Evolutionary conservation across 2,888 invertebrate genomes (phyloP).

Genomic region (Microctonus hyperodae): DNA sequence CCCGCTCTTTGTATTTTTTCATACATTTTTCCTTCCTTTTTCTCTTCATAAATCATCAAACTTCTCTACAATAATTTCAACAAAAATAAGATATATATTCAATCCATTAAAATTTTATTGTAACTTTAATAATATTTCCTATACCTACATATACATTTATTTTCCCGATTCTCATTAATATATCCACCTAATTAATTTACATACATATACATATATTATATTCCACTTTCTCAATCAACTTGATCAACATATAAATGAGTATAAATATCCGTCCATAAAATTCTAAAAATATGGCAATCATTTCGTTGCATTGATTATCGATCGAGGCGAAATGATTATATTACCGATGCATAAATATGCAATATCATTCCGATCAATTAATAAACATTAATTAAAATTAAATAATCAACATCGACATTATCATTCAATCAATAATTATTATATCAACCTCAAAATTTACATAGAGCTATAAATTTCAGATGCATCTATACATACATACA

Average conservation of each 20-base stretch:
- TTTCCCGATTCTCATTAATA: neutral
- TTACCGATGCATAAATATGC: neutral
- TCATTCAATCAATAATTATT: constrained; percentile 17
- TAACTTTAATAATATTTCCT: too few species aligned
- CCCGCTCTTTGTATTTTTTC: constrained; percentile 1
- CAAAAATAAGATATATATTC: too few species aligned
- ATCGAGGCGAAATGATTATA: neutral
- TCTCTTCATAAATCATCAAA: neutral
- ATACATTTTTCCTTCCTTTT: constrained; percentile 3
- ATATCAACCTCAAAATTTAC: neutral
- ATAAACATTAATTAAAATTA: neutral
- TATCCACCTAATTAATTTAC: neutral
- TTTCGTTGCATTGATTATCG: neutral
- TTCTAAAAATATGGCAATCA: neutral
- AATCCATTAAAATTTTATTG: too few species aligned
- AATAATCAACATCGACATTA: constrained; percentile 8
- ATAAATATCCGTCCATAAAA: neutral
- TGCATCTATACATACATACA: neutral
- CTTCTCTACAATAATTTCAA: too few species aligned
- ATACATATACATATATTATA: neutral
- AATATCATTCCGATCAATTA: neutral
- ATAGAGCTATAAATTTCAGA: neutral
- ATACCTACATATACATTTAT: neutral
- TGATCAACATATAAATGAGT: neutral
- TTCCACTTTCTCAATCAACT: neutral